Percentiles rank a stretch among this genome's conserved stretches.
These are phyloP conservation scores for Lasioglossum vierecki DNA, from an alignment of 2,888 invertebrate genomes.

Conservation along the genomic window DNA sequence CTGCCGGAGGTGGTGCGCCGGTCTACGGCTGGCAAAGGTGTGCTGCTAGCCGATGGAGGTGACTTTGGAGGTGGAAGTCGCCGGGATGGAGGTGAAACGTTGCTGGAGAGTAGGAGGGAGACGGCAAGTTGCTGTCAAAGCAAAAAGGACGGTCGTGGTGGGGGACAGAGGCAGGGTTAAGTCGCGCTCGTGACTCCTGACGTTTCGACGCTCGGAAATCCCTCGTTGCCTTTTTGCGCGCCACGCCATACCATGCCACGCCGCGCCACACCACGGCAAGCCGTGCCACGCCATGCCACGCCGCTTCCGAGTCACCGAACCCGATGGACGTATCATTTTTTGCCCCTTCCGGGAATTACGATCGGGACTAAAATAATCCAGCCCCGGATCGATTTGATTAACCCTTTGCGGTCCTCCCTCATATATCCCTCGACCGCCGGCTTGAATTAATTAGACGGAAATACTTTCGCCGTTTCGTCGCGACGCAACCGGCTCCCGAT, in stretches of 20 bases:
- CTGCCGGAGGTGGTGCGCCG: conserved; percentile 51
- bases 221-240: conserved; percentile 10
- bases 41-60: conserved; percentile 49
- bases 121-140: conserved; percentile 68
- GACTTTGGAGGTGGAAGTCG: conserved; percentile 59
- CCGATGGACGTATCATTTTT: conserved; percentile 35
- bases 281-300: not conserved
- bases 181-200: conserved; percentile 62
- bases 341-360: conserved; percentile 15
- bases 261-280: not conserved
- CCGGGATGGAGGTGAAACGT: conserved; percentile 45
- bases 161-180: conserved; percentile 42
- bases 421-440: not conserved
- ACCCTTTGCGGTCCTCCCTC: conserved; percentile 8
- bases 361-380: not conserved
- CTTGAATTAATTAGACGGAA: conserved; percentile 19
- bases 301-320: conserved; percentile 24
- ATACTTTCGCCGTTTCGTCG: conserved; percentile 1
- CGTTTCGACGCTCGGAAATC: conserved; percentile 36
- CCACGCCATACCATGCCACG: not conserved
- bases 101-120: conserved; percentile 43
- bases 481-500: not conserved
- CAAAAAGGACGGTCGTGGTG: conserved; percentile 54
- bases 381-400: conserved; percentile 17
- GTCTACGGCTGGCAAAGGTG: conserved; percentile 42